Evolutionary conservation across 2,797 vertebrate genomes (phyloP).

Genomic region (Potorous gilbertii): DNA sequence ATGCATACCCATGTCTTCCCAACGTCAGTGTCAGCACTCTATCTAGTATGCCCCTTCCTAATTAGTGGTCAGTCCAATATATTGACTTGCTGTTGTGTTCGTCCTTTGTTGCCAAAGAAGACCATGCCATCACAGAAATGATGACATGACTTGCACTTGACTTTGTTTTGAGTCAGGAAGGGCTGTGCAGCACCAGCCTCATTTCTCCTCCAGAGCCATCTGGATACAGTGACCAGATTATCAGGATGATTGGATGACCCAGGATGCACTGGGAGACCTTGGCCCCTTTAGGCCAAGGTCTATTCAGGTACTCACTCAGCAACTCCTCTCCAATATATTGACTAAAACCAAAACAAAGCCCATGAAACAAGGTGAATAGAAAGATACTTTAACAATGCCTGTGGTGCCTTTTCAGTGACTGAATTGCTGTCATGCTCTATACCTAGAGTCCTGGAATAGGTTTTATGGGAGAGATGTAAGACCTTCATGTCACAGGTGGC

Average conservation of each 20-base stretch:
- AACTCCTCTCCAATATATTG: background rate
- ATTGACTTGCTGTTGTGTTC: background rate
- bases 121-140: too few relatives aligned
- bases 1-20: background rate
- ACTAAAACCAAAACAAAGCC: background rate
- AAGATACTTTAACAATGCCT: background rate
- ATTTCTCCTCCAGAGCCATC: too few relatives aligned
- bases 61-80: background rate
- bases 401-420: background rate
- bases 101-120: too few relatives aligned
- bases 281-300: too few relatives aligned
- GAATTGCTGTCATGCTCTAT: background rate
- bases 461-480: background rate
- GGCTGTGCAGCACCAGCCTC: too few relatives aligned
- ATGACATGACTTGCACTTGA: too few relatives aligned
- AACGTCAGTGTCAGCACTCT: background rate
- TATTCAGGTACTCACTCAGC: too few relatives aligned
- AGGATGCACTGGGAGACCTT: too few relatives aligned
- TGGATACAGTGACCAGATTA: too few relatives aligned
- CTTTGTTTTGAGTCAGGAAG: too few relatives aligned
- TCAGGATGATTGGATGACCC: too few relatives aligned
- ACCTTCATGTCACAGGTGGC: background rate
- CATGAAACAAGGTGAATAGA: constrained; percentile 28
- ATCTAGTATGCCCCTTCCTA: background rate
- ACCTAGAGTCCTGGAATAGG: background rate